Conservation (phyloP, 2,113 vertebrate genomes). For the Amphiprion percula region DNA sequence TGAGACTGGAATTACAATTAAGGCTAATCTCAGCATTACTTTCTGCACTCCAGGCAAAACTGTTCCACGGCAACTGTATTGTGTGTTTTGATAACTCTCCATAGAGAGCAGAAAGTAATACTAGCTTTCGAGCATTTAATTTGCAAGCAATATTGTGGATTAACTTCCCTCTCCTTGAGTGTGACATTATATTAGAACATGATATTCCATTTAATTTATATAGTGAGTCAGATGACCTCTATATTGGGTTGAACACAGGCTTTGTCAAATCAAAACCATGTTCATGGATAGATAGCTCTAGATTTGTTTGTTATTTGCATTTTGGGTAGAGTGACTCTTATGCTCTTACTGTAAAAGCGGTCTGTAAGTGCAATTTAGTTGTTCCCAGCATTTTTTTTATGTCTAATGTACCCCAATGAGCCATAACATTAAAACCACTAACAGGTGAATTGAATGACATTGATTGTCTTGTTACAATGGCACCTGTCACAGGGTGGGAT, state of each 20-base stretch:
- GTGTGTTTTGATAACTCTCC: constrained; percentile 38
- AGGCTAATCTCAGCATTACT: constrained; percentile 58
- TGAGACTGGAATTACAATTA: constrained; percentile 70
- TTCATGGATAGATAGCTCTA: no score
- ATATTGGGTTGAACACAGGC: not conserved
- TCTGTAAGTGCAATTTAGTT: no score
- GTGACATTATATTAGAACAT: constrained; percentile 23
- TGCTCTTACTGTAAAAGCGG: no score
- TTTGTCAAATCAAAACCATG: not conserved
- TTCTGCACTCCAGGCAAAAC: constrained; percentile 59
- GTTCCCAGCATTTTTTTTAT: not conserved
- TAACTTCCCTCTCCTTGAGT: constrained; percentile 23
- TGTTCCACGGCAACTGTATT: constrained; percentile 40
- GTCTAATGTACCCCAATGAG: no score
- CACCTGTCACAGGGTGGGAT: no score
- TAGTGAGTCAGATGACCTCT: no score
- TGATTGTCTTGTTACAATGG: no score
- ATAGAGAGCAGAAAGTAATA: constrained; percentile 25
- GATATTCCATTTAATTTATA: constrained; percentile 8
- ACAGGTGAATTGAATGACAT: no score
- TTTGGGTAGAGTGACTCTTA: no score
- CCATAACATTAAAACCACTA: no score
- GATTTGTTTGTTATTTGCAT: no score
- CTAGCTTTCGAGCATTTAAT: constrained; percentile 51
- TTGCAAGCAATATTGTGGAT: constrained; percentile 33